phyloP scores from a whole-genome alignment of 2,888 invertebrate species.

The Perithous albicinctus region DNA sequence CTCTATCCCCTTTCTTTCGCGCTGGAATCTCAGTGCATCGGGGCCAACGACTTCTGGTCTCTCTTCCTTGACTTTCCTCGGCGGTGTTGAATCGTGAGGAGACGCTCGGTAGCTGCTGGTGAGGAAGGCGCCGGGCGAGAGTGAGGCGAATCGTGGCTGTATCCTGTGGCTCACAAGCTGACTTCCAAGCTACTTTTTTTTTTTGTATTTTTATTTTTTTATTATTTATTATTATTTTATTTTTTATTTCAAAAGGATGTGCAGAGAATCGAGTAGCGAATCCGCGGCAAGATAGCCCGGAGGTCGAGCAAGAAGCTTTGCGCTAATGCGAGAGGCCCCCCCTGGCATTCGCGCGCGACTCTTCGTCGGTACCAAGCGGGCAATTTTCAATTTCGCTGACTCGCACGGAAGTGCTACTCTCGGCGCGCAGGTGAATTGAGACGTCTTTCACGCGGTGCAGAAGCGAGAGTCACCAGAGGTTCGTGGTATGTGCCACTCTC shows the following conservation, averaged over 20 bases:
- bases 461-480: constrained; percentile 58
- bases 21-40: constrained; percentile 63
- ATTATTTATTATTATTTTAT: too few species aligned
- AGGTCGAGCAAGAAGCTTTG: constrained; percentile 50
- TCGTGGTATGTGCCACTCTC: constrained; percentile 45
- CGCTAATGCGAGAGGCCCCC: constrained; percentile 49
- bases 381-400: constrained; percentile 80
- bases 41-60: constrained; percentile 63
- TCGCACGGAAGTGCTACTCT: constrained; percentile 74
- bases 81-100: constrained; percentile 44
- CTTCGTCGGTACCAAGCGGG: constrained; percentile 45
- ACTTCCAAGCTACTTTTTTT: constrained; percentile 55
- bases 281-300: constrained; percentile 31
- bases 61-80: constrained; percentile 59
- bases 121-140: constrained; percentile 64
- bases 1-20: constrained; percentile 66
- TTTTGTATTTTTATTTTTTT: too few species aligned
- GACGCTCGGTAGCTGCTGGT: constrained; percentile 23
- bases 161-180: constrained; percentile 28
- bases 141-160: constrained; percentile 64
- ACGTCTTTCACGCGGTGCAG: constrained; percentile 68
- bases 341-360: constrained; percentile 36
- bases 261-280: constrained; percentile 50
- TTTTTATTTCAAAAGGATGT: constrained; percentile 26
- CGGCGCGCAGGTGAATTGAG: constrained; percentile 71